Base-by-base conservation (phyloP, 2,888 invertebrate species). In the Patella ulyssiponensis region DNA sequence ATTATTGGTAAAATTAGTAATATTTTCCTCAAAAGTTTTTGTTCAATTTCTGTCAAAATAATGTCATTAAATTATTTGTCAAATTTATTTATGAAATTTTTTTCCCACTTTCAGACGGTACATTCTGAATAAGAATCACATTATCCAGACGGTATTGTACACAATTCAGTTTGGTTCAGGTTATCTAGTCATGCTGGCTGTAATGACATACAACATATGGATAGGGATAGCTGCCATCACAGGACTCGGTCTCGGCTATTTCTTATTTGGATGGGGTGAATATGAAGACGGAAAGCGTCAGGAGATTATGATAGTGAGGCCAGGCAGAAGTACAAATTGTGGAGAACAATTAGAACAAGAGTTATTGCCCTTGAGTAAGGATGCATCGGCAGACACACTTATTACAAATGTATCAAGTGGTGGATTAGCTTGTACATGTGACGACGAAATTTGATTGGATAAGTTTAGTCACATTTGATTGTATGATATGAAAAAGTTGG, bases 181-280 rank as follows among this genome's bases (percentile, higher is more conserved):
- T 54, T 84, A 86, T 76, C 53, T 86, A 1, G 82, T 85, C 33
- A 86, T 86, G 86, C 64, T 86, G 53, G 78, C 81, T 54, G 83
- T 86, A 4, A 86, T 86, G 86, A 83, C 86, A 0, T 86, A 83
- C 69, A 86, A 86, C 76, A 79, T 79, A 15, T 85, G 85, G 85
- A 79, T 84, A 12, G 80, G 83, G n/a, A 58, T 81, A 11, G 79
- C 82, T 69, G 79, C 82, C 9, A 76, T 86, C n/a, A n/a, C 52
- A 27, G 78, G 80, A 9, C 72, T 81, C n/a, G 81, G 81, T 2
- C 14, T 79, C 14, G 81, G 81, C 5, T 81, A 76, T 54, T 81
- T 81, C 69, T 64, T 81, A 44, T 81, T 77, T 75, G 79, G 77
- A 17, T 79, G 79, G 79, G 64, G 64, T 64, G 64, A 64, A 23